A percentile compares a stretch with the other conserved stretches of the same genome.
phyloP scores from a whole-genome alignment of 2,797 vertebrate genomes.

The Syngnathus acus region DNA sequence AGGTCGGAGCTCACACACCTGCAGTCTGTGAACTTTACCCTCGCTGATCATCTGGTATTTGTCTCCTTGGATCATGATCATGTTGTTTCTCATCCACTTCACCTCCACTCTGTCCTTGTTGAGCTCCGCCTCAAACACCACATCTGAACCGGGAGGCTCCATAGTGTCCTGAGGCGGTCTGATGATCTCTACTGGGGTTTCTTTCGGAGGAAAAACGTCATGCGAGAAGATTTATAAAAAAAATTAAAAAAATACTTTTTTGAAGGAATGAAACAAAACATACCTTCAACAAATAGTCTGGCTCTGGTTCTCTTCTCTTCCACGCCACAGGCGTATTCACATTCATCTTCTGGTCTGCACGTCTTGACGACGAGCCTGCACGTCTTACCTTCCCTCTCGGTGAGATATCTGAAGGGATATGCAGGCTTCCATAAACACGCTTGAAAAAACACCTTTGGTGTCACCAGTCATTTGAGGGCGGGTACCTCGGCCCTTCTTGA shows the following conservation, averaged over 20 bases:
- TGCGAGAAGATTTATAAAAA: background rate
- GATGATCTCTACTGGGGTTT: conserved; percentile 94
- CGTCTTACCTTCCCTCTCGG: conserved; percentile 87
- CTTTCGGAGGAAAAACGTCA: conserved; percentile 52
- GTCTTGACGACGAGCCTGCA: conserved; percentile 85
- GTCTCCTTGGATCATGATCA: conserved; percentile 95
- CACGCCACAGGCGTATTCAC: conserved; percentile 93
- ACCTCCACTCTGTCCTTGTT: conserved; percentile 97
- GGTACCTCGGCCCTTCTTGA: conserved; percentile 86
- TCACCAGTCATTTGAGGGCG: background rate
- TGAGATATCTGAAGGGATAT: conserved; percentile 73
- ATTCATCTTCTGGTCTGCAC: conserved; percentile 93
- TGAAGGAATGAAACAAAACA: background rate
- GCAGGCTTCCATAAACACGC: background rate
- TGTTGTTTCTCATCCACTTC: conserved; percentile 97
- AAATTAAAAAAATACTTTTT: background rate
- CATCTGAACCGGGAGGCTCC: conserved; percentile 85
- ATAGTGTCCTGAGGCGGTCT: conserved; percentile 86
- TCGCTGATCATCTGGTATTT: conserved; percentile 99
- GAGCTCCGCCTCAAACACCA: conserved; percentile 88
- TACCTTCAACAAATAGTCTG: conserved; percentile 95
- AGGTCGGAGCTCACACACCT: conserved; percentile 91
- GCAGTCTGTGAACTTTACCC: conserved; percentile 87
- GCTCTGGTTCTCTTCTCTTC: conserved; percentile 91
- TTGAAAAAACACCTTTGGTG: too few relatives aligned